These are phyloP conservation scores for Rhinolophus sinicus DNA, from an alignment of 2,113 vertebrate genomes.

Conservation along the genomic window DNA sequence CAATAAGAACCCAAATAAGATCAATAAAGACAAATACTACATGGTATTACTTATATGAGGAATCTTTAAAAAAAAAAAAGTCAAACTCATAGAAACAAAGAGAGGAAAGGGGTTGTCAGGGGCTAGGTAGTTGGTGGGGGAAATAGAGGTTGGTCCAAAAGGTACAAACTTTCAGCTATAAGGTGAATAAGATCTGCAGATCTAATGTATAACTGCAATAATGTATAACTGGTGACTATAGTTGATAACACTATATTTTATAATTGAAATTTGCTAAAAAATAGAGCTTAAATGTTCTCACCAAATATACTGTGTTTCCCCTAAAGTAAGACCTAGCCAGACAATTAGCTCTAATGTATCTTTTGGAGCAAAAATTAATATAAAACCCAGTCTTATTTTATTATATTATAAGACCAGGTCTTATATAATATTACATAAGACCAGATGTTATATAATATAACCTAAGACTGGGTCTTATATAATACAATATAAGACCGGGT, in stretches of 20 bases:
- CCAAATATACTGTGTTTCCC: neutral
- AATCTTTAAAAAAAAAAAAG: neutral
- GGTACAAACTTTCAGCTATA: neutral
- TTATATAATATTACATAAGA: too few species aligned
- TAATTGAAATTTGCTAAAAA: neutral
- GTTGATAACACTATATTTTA: neutral
- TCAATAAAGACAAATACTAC: neutral
- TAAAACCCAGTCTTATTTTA: too few species aligned
- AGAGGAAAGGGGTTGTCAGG: neutral
- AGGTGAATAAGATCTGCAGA: neutral
- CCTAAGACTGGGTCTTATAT: too few species aligned
- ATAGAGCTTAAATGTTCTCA: neutral
- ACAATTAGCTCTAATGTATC: too few species aligned
- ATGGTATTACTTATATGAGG: neutral
- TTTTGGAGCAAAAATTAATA: too few species aligned
- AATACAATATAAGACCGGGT: too few species aligned
- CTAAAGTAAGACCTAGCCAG: too few species aligned
- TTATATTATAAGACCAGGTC: too few species aligned
- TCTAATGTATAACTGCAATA: neutral
- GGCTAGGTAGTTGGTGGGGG: neutral
- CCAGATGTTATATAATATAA: too few species aligned
- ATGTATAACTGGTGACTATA: neutral
- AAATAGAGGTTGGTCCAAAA: neutral
- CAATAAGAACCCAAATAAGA: neutral
- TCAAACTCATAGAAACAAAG: neutral